Evolutionary conservation across 2,113 vertebrate genomes (phyloP), one percentile per base, ranked within the genome.

Genomic region (Strix uralensis): DNA sequence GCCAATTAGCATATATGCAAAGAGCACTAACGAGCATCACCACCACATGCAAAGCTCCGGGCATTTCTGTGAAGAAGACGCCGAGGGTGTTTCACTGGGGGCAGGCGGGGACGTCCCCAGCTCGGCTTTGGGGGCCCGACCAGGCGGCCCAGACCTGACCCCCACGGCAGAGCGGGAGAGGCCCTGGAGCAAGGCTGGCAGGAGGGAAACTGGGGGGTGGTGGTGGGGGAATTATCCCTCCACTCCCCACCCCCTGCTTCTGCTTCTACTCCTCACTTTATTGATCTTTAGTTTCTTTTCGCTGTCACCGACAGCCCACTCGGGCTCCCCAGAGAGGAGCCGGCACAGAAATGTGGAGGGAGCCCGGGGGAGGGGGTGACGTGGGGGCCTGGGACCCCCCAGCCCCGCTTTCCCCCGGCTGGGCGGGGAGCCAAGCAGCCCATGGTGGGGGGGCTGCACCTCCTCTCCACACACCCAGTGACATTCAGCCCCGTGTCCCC

Each of bases 161-260:
- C 75, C 59, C 0, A 0, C 0, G 1, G 46, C n/a, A 59, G 63
- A 34, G 55, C 1, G 0, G 52, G 49, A 49, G 15, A 34, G 20
- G 11, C 22, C 44, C 49, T 1, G 3, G 30, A 15, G 46, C 22
- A 12, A 40, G 36, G 89, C 49, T n/a, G 61, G 11, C 0, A 7
- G 47, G 3, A 32, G 52, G n/a, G 36, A 29, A 58, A 15, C 44
- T 0, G 11, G 6, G 29, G 17, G 16, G 20, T 42, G 13, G 40
- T 13, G 73, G 29, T 10, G 42, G 40, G n/a, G 34, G 11, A 17
- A 2, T 38, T 54, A 49, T 23, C 10, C 6, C 59, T 46, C 55
- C 0, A 0, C 49, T 20, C 52, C 32, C 63, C 69, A 42, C 54
- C n/a, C 47, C 38, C n/a, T 15, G 5, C 46, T 74, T 29, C 59